Base-by-base conservation (phyloP, 2,113 vertebrate species). In the Pteronura brasiliensis region DNA sequence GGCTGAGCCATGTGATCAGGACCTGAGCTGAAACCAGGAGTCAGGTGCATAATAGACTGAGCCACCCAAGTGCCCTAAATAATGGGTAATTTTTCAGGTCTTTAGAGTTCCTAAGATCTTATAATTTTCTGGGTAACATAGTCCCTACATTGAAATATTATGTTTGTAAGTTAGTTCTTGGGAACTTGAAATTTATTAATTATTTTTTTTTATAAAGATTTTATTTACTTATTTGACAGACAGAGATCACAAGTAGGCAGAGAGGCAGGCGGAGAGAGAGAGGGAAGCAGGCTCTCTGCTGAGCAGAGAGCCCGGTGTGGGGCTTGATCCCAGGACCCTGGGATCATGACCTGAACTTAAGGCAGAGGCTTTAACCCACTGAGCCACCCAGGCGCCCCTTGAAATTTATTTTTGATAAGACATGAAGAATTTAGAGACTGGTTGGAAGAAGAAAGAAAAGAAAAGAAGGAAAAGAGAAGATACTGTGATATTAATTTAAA, bases 41-140 rank as follows among this genome's bases (percentile, higher is more conserved):
- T 36, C 3, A 3, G 67, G 18, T 69, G 67, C 67, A 69, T 36
- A 36, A 69, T 21, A 0, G 18, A 36, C 17, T 8, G 67, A 69
- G 18, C 67, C 34, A 69, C 67, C 18, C 34, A 69, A 8, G 34
- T 4, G 4, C 65, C 7, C 65, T n/a, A 87, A 96, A 96, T 15
- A 96, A 39, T 71, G 39, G 49, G 61, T 81, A 9, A 63, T 82
- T 93, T 90, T 82, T 88, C 71, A 87, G 67, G 47, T 90, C 61
- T 13, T 90, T 93, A 88, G 67, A 91, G 82, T 71, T 95, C 57
- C 42, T 69, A 42, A 82, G 72, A 61, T 69, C 88, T 94, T 94
- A 85, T 63, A 79, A 69, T 95, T 93, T 76, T 95, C 42, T 95
- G 67, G 27, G 63, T 82, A 82, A 77, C 71, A 81, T 83, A 97